Evolutionary conservation across 2,888 invertebrate species (phyloP), one percentile per base, ranked within the genome.

Genomic region (Neoaliturus tenellus): DNA sequence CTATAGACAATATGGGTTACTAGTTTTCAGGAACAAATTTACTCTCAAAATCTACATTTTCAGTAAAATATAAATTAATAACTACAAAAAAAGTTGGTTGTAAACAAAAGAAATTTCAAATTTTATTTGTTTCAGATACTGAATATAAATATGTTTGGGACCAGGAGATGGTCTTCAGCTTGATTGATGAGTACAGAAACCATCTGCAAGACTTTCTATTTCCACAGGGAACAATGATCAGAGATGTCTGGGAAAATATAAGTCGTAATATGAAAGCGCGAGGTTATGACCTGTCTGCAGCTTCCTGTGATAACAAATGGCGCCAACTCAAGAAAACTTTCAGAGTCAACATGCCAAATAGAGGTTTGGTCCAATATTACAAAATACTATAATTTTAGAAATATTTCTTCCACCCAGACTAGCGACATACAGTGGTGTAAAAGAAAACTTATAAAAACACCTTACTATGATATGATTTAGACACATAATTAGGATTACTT

Each of bases 121-220:
- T 39, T 8, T 39, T 44, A 14, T 44, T 44, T 4, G 4, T 51
- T 51, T 51, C 23, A 51, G 51, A 51, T 2, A 23, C n/a, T 10
- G 51, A 51, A 23, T 51, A 51, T 23, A 51, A 51, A 3, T 6
- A 69, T 20, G 35, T 69, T n/a, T 69, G 69, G 69, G 69, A 69
- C 39, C 69, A 69, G 39, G 39, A 69, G 20, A 69, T 69, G 69
- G 39, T 39, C 1, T 69, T 69, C 10, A 39, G 69, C 23, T 39
- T 69, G 69, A 69, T 69, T 39, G 69, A 69, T 39, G 69, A 69
- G 39, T 69, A 69, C 69, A 69, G 69, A 20, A 69, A 69, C 39
- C 69, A 69, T 23, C 23, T 69, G 39, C 69, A 69, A 69, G 69
- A 69, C 14, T 69, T 69, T 23, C 39, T 69, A 8, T 39, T 39